Conservation (phyloP, 2,113 vertebrate genomes). For the Galbula dea region DNA sequence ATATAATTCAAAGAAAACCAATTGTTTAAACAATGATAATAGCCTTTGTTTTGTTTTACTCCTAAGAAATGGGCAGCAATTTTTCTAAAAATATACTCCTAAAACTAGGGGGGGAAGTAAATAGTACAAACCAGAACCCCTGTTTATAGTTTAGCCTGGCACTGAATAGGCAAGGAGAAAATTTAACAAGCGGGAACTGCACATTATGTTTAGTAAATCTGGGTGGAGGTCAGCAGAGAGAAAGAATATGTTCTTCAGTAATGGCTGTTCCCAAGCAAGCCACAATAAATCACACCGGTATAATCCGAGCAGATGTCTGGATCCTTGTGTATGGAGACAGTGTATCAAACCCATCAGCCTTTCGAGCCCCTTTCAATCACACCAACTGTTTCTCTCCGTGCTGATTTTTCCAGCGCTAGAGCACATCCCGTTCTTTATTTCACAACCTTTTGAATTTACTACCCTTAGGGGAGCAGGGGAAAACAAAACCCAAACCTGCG, state of each 20-base stretch:
- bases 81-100: constrained; percentile 63
- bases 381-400: not conserved
- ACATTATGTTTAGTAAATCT: constrained; percentile 46
- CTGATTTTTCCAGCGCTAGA: not conserved
- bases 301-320: constrained; percentile 39
- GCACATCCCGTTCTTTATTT: not conserved
- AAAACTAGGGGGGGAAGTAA: constrained; percentile 37
- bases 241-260: constrained; percentile 11
- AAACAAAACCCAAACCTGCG: rapidly evolving
- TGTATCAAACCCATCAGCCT: not conserved
- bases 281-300: constrained; percentile 20
- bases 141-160: constrained; percentile 54
- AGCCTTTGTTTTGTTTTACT: constrained; percentile 55
- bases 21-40: constrained; percentile 67
- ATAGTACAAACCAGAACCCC: constrained; percentile 44
- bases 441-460: not conserved
- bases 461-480: rapidly evolving
- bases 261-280: not conserved
- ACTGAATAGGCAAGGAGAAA: constrained; percentile 53
- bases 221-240: constrained; percentile 57
- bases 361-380: constrained; percentile 7
- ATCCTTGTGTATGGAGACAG: constrained; percentile 5
- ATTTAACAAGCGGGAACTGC: constrained; percentile 33
- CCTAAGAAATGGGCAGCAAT: constrained; percentile 24
- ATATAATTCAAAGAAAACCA: constrained; percentile 65